Evolutionary conservation across 2,113 vertebrate species (phyloP).

Genomic region (Himantopus leucocephalus): DNA sequence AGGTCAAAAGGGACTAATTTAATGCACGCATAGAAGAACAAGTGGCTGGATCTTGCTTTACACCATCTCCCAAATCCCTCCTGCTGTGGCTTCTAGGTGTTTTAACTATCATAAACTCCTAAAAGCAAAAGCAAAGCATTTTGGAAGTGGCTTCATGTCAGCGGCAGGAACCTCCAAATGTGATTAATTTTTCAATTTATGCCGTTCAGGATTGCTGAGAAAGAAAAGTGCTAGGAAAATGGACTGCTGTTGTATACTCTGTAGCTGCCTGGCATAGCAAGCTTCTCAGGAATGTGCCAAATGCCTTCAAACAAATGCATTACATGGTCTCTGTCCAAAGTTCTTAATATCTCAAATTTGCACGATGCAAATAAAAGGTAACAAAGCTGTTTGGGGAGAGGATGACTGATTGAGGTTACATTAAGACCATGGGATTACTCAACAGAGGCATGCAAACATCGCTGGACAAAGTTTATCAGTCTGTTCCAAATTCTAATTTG

Average conservation of each 20-base stretch:
- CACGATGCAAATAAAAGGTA: not conserved
- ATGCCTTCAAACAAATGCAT: constrained; percentile 28
- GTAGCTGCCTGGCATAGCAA: constrained; percentile 1
- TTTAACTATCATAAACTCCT: not conserved
- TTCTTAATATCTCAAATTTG: constrained; percentile 32
- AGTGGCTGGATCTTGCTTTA: not conserved
- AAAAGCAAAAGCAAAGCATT: not conserved
- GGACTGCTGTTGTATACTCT: not conserved
- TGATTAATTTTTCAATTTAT: not conserved
- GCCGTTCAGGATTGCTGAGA: not conserved
- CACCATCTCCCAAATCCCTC: not conserved
- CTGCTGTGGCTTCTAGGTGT: not conserved
- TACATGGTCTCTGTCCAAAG: constrained; percentile 43
- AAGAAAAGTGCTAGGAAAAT: not conserved
- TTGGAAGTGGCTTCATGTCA: not conserved
- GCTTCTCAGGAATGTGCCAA: not conserved
- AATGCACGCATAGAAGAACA: not conserved
- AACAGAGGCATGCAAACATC: not conserved
- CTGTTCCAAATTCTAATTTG: constrained; percentile 66
- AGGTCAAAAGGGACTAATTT: not conserved
- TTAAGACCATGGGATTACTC: constrained; percentile 13
- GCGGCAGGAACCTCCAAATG: not conserved
- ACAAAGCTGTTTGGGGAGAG: not conserved
- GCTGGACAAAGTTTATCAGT: constrained; percentile 43
- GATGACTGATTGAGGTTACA: constrained; percentile 8